Base-by-base conservation (phyloP, 2,113 vertebrate species). In the Microcebus griseorufus region DNA sequence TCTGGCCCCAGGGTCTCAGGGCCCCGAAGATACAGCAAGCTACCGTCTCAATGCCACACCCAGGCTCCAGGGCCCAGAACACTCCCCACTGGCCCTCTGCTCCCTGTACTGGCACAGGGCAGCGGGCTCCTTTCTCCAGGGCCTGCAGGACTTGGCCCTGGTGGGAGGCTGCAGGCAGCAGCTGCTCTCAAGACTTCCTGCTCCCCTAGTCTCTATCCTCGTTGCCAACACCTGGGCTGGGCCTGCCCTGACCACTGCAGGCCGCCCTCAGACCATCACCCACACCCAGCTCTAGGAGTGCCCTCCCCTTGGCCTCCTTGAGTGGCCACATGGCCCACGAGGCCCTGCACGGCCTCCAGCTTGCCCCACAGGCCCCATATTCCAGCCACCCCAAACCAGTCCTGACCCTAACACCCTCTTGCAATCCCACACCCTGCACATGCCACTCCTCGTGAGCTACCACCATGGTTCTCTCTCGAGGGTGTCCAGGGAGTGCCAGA, bases 391-490 rank as follows among this genome's bases (percentile, higher is more conserved):
- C 65, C 17, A 6, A n/a, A 58, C 20, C 37, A 1, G 29, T 25
- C 34, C 64, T 62, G 16, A 62, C 17, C 18, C 12, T 17, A 7
- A 22, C 0, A 8, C 12, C 29, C 23, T 75, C 10, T 1, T 10
- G 9, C 1, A 10, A 37, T 34, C 10, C n/a, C 13, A 13, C 4
- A 25, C 78, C 58, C 37, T 1, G 13, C 1, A 1, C 27, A 34
- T 9, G 23, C 37, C 25, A 10, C 51, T 45, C 48, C 58, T 69
- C 20, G 9, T 12, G 1, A 23, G 73, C 45, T 51, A 22, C 23
- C 6, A 5, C 12, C 27, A 25, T 11, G 8, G 42, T 25, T 51
- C 12, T 25, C 27, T 13, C 60, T 34, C 37, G 14, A 4, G 34
- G n/a, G 16, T 78, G 34, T 25, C 73, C 45, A 39, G 6, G 45